These are phyloP conservation scores for Bradysia coprophila DNA, from an alignment of 1,140 invertebrate species.

Conservation along the genomic window DNA sequence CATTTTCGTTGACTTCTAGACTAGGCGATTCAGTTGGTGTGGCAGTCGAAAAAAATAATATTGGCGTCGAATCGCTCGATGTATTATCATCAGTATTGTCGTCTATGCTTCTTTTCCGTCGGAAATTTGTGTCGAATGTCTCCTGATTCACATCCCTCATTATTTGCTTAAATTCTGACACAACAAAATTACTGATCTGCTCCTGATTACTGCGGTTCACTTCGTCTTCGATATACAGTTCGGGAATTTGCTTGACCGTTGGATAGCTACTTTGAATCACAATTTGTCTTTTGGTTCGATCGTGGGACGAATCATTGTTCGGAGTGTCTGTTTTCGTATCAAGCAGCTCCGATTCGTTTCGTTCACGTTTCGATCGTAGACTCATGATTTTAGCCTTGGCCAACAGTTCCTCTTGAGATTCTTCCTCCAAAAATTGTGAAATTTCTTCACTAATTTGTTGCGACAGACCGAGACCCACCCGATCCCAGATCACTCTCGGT, in stretches of 20 bases:
- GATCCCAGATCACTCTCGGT: constrained; percentile 3
- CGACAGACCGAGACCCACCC: background rate
- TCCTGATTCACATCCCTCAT: background rate
- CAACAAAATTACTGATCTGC: no score
- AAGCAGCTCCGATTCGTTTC: background rate
- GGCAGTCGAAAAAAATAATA: background rate
- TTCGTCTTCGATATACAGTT: no score
- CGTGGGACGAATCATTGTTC: no score
- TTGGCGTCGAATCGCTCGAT: background rate
- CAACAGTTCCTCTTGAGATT: background rate
- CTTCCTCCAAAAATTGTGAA: constrained; percentile 1
- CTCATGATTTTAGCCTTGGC: constrained; percentile 5
- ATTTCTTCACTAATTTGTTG: background rate
- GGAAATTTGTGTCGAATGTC: background rate
- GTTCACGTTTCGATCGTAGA: constrained; percentile 1
- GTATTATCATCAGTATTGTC: background rate
- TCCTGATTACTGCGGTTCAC: no score
- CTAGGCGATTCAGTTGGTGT: background rate
- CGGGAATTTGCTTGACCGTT: no score
- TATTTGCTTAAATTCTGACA: background rate
- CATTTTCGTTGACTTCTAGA: background rate
- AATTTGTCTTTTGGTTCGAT: no score
- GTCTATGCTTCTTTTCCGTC: background rate
- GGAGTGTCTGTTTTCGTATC: background rate
- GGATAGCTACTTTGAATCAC: no score